These are phyloP conservation scores for Piaya cayana DNA, from an alignment of 2,113 vertebrate genomes.

Conservation along the genomic window DNA sequence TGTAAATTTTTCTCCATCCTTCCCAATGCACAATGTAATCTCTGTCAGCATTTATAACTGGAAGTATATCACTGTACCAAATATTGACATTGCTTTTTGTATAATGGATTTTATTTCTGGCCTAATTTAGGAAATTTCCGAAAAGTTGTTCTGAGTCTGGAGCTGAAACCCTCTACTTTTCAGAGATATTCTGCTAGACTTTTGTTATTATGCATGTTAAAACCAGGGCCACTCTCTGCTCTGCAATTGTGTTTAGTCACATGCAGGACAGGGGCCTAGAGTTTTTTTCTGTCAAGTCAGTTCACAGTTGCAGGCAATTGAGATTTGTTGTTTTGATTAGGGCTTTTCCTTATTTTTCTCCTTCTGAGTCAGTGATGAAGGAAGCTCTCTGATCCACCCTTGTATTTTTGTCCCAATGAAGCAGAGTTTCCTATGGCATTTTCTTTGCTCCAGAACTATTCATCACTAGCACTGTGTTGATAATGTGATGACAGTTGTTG, in stretches of 20 bases:
- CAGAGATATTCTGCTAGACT: background rate
- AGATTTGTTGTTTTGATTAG: constrained; percentile 19
- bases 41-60: background rate
- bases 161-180: background rate
- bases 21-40: background rate
- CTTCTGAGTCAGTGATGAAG: background rate
- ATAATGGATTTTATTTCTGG: background rate
- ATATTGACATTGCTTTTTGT: background rate
- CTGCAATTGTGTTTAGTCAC: background rate
- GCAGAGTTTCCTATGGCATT: constrained; percentile 40
- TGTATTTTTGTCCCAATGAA: constrained; percentile 32
- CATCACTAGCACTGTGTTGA: constrained; percentile 65
- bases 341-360: constrained; percentile 16
- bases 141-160: background rate
- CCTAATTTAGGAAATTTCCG: background rate
- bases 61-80: background rate
- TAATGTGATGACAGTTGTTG: constrained; percentile 72
- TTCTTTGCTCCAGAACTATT: constrained; percentile 46
- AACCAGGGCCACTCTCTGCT: background rate
- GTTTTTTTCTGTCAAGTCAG: background rate
- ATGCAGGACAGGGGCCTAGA: background rate
- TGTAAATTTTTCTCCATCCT: background rate
- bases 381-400: background rate
- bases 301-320: background rate
- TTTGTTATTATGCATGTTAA: background rate